Conservation (phyloP, 1,140 invertebrate genomes). For the Elysia chlorotica region DNA sequence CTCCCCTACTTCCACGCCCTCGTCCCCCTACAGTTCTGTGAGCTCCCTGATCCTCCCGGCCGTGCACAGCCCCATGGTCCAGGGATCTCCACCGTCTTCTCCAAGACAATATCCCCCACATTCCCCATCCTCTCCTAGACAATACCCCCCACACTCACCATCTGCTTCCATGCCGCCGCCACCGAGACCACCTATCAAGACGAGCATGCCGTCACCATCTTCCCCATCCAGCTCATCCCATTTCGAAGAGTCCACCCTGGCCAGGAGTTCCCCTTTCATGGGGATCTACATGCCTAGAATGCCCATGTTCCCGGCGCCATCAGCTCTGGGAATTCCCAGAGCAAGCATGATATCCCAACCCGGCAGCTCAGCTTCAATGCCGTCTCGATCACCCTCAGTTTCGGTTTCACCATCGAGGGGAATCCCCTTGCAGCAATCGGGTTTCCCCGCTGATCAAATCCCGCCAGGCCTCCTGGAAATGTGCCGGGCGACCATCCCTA, state of each 20-base stretch:
- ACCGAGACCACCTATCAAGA: not conserved
- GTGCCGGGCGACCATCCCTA: slow-evolving; percentile 27
- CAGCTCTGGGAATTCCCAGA: slow-evolving; percentile 18
- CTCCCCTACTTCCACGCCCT: slow-evolving; percentile 13
- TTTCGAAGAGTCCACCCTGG: not conserved
- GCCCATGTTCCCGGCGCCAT: slow-evolving; percentile 21
- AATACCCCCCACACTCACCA: not conserved
- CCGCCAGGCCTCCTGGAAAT: slow-evolving; percentile 27
- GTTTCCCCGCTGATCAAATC: slow-evolving; percentile 29
- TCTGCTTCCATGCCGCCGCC: slow-evolving; percentile 19
- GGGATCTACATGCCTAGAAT: slow-evolving; percentile 32
- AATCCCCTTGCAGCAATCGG: slow-evolving; percentile 21
- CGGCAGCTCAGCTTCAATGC: no score
- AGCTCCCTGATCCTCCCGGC: not conserved
- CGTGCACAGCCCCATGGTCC: not conserved
- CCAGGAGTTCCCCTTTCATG: slow-evolving; percentile 19
- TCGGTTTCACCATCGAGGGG: not conserved
- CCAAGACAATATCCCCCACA: not conserved
- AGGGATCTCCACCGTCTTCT: not conserved
- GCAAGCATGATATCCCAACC: not conserved
- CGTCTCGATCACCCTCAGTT: no score
- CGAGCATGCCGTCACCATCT: slow-evolving; percentile 1
- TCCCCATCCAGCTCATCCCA: not conserved
- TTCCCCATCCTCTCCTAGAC: not conserved
- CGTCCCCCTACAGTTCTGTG: not conserved